phyloP scores from a whole-genome alignment of 2,888 invertebrate species.

The Sarcophaga carnaria region DNA sequence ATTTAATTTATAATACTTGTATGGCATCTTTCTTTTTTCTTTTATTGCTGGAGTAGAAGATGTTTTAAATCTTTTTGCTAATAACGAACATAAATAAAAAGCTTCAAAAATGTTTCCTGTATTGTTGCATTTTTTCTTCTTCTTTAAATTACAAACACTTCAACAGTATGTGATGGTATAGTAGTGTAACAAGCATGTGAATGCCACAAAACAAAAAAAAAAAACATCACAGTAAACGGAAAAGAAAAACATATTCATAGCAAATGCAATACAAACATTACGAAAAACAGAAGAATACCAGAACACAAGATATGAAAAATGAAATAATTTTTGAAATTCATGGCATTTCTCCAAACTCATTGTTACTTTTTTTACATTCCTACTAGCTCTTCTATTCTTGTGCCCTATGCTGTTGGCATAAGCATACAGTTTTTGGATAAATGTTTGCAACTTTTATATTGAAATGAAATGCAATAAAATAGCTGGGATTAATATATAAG shows the following conservation, averaged over 20 bases:
- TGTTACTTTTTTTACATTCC: conserved; percentile 31
- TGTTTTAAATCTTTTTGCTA: background rate
- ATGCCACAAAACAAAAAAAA: conserved; percentile 1
- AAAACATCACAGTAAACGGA: no score
- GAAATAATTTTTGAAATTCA: conserved; percentile 60
- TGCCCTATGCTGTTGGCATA: background rate
- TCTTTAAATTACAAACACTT: background rate
- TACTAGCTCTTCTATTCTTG: background rate
- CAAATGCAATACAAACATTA: background rate
- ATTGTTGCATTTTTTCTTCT: background rate
- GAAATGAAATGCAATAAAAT: no score
- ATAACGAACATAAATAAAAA: background rate
- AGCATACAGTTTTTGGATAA: no score
- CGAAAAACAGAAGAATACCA: background rate
- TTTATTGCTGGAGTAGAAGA: no score
- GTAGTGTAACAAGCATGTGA: conserved; percentile 40
- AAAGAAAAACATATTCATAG: conserved; percentile 32
- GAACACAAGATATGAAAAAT: conserved; percentile 50
- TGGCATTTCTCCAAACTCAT: conserved; percentile 66
- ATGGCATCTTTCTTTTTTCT: no score
- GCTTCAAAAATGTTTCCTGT: background rate
- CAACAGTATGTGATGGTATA: background rate
- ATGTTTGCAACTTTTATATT: no score
- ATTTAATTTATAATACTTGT: no score
- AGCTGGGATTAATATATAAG: no score